Percentiles rank a stretch among this genome's conserved stretches.
Evolutionary conservation across 2,113 vertebrate species (phyloP).

Genomic region (Electrona antarctica): DNA sequence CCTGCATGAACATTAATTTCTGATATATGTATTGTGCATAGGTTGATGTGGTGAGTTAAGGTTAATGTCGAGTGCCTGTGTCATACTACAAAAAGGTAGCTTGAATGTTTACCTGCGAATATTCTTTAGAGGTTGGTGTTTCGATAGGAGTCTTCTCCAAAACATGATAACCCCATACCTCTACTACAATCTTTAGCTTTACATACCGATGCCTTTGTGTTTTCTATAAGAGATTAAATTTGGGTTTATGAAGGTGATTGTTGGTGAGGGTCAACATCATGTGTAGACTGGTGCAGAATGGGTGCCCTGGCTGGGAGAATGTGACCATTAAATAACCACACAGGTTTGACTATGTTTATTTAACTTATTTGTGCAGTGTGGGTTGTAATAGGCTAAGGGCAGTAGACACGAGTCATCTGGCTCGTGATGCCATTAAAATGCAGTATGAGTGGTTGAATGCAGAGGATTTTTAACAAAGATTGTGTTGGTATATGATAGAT

Average conservation of each 20-base stretch:
- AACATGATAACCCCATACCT: constrained; percentile 55
- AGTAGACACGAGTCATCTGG: constrained; percentile 24
- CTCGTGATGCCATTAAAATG: constrained; percentile 26
- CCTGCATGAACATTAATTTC: constrained; percentile 49
- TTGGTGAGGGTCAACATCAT: constrained; percentile 23
- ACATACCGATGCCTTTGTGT: constrained; percentile 67
- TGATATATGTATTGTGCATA: constrained; percentile 55
- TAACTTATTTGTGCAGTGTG: constrained; percentile 30
- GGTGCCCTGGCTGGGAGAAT: constrained; percentile 24
- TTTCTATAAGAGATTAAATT: constrained; percentile 44
- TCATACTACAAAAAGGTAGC: background rate
- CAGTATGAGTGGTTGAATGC: constrained; percentile 21
- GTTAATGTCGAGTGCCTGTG: background rate
- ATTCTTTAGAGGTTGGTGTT: constrained; percentile 13
- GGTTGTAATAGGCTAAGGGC: constrained; percentile 35
- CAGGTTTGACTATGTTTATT: constrained; percentile 23
- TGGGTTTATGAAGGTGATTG: constrained; percentile 23
- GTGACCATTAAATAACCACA: constrained; percentile 42
- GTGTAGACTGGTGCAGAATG: constrained; percentile 46
- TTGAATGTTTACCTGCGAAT: background rate
- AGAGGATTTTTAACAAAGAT: constrained; percentile 24
- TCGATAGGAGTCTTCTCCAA: constrained; percentile 41
- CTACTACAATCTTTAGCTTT: constrained; percentile 64
- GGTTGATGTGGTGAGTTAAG: constrained; percentile 21
- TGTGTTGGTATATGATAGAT: constrained; percentile 1